Base-by-base conservation (phyloP, 2,888 invertebrate genomes). In the Shargacucullia verbasci region DNA sequence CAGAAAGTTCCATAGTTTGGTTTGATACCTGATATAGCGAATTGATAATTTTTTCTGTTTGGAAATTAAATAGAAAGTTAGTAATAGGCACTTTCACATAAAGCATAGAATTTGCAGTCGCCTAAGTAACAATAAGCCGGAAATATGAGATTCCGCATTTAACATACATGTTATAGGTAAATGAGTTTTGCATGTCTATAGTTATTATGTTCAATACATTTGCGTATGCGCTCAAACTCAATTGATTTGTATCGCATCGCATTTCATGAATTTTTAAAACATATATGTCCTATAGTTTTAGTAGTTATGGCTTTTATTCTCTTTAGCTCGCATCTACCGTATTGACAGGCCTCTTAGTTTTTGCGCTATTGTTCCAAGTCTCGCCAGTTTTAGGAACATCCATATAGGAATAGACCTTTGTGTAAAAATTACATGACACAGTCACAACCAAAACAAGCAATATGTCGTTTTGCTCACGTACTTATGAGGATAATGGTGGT, bases 31-130 rank as follows among this genome's bases (percentile, higher is more conserved):
- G 14, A 40, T 33, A 33, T 10, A 43, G 48, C 35, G 10, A 41
- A 37, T 34, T 44, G 38, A 45, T 54, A 14, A 14, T 12, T 39
- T 38, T 63, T 52, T 56, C 38, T 43, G 14, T 38, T 43, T 39
- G 31, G 15, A 41, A 44, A 45, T 70, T 58, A 15, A 58, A 60
- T 64, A 59, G 65, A 70, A 73, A 70, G 70, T 59, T 46, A 34
- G 12, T 46, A 35, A 53, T 54, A 37, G 12, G n/a, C 13, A 58
- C 69, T 68, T 62, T 72, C 60, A 60, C 56, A 38, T 49, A 50
- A 45, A 68, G 27, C 41, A 38, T 47, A 53, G 9, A 59, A 47
- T 35, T 52, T 52, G 41, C 54, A 48, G 35, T 54, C 53, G 40
- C 12, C 33, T 39, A 27, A 38, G 13, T 59, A 54, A 50, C 59